Evolutionary conservation across 2,113 vertebrate species (phyloP).

Genomic region (Heterocephalus glaber): DNA sequence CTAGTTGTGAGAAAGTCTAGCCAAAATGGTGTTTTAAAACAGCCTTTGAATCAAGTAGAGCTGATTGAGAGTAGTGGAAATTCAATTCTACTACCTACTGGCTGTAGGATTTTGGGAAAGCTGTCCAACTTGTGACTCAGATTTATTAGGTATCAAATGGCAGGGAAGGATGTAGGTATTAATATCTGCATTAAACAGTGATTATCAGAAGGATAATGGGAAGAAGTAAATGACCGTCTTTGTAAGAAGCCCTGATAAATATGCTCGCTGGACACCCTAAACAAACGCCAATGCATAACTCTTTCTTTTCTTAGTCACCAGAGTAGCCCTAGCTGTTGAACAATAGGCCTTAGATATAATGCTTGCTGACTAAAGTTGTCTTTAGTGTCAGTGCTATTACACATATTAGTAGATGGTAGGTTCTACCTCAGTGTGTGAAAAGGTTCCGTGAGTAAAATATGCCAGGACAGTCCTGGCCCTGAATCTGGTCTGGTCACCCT

Average conservation of each 20-base stretch:
- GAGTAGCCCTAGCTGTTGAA: not conserved
- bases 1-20: not conserved
- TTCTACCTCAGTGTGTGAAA: not conserved
- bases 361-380: not conserved
- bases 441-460: not conserved
- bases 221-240: not conserved
- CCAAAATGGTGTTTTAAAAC: not conserved
- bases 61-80: not conserved
- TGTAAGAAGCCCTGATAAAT: not conserved
- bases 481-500: not conserved
- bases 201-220: not conserved
- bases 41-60: not conserved
- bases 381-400: not conserved
- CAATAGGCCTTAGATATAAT: not conserved
- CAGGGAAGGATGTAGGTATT: too few species aligned
- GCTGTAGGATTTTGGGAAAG: not conserved
- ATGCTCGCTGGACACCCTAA: not conserved
- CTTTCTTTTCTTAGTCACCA: not conserved
- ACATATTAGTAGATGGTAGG: not conserved
- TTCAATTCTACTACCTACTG: not conserved
- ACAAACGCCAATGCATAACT: not conserved
- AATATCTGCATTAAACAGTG: not conserved
- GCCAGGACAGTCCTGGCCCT: not conserved
- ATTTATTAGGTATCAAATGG: not conserved
- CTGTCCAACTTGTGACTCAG: not conserved